These are phyloP conservation scores for Psix sp. DNA, from an alignment of 1,140 invertebrate species.

Conservation along the genomic window DNA sequence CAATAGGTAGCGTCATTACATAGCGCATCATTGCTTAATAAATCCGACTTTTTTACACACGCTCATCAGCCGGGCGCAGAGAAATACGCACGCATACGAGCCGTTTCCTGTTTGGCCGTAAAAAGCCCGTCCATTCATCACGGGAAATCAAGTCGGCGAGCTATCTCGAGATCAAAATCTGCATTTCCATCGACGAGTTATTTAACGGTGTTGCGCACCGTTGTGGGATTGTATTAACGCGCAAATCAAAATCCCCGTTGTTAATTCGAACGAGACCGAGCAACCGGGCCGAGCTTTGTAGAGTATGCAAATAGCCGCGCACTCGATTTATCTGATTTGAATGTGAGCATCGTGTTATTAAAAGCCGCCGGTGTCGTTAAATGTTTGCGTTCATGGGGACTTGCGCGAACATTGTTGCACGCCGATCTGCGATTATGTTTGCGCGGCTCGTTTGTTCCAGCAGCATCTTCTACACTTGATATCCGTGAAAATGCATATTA, in stretches of 20 bases:
- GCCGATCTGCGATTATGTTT: slow-evolving; percentile 40
- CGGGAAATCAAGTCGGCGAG: slow-evolving; percentile 4
- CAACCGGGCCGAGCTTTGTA: slow-evolving; percentile 4
- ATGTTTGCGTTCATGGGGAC: slow-evolving; percentile 13
- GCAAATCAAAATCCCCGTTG: slow-evolving; percentile 23
- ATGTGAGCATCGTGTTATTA: slow-evolving; percentile 35
- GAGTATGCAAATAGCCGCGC: slow-evolving; percentile 46
- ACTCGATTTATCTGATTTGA: slow-evolving; percentile 32
- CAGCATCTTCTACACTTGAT: slow-evolving; percentile 45
- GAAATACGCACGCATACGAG: slow-evolving; percentile 8
- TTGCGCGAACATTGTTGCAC: slow-evolving; percentile 33
- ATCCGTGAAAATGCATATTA: slow-evolving; percentile 63
- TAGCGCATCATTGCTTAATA: slow-evolving; percentile 21
- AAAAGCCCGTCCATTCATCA: slow-evolving; percentile 14
- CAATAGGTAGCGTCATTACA: slow-evolving; percentile 3
- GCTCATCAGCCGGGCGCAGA: background rate
- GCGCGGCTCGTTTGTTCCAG: slow-evolving; percentile 52
- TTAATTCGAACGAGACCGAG: slow-evolving; percentile 8
- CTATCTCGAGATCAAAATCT: slow-evolving; percentile 12
- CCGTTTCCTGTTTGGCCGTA: slow-evolving; percentile 5
- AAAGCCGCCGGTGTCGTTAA: slow-evolving; percentile 23
- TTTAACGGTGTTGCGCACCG: slow-evolving; percentile 12
- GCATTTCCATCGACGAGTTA: slow-evolving; percentile 2
- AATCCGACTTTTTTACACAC: slow-evolving; percentile 10
- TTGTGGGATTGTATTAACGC: slow-evolving; percentile 6